A percentile compares a stretch with the other conserved stretches of the same genome.
Evolutionary conservation across 1,140 invertebrate species (phyloP).

Genomic region (Drosophila trapezifrons): DNA sequence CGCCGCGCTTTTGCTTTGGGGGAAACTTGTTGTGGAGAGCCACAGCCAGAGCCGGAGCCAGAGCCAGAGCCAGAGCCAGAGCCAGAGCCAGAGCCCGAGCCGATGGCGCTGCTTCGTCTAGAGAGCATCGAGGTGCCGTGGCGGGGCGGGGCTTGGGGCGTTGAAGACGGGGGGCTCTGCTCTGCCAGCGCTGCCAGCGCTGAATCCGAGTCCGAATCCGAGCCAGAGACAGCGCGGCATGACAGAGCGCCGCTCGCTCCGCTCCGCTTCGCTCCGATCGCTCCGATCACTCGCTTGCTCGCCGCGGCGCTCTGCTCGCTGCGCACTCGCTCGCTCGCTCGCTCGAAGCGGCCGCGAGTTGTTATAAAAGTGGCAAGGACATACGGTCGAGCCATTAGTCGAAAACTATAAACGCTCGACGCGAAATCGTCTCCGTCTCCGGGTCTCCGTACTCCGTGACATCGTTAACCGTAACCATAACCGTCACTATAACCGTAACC

Average conservation of each 20-base stretch:
- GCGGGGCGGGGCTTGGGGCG: neutral
- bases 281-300: constrained; percentile 58
- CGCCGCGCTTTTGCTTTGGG: constrained; percentile 1
- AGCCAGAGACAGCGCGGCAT: constrained; percentile 1
- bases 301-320: constrained; percentile 39
- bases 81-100: neutral
- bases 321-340: constrained; percentile 60
- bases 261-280: constrained; percentile 7
- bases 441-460: constrained; percentile 38
- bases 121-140: constrained; percentile 2
- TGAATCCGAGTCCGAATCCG: constrained; percentile 5
- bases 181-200: constrained; percentile 3
- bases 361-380: constrained; percentile 84
- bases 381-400: constrained; percentile 84
- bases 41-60: no score
- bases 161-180: neutral
- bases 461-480: neutral
- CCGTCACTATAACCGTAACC: neutral
- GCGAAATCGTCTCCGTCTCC: constrained; percentile 82
- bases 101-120: constrained; percentile 42
- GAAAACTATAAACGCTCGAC: constrained; percentile 84
- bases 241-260: constrained; percentile 14
- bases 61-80: no score
- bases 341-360: constrained; percentile 73
- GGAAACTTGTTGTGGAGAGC: constrained; percentile 29